phyloP scores from a whole-genome alignment of 2,797 vertebrate genomes.

The Morus bassanus region DNA sequence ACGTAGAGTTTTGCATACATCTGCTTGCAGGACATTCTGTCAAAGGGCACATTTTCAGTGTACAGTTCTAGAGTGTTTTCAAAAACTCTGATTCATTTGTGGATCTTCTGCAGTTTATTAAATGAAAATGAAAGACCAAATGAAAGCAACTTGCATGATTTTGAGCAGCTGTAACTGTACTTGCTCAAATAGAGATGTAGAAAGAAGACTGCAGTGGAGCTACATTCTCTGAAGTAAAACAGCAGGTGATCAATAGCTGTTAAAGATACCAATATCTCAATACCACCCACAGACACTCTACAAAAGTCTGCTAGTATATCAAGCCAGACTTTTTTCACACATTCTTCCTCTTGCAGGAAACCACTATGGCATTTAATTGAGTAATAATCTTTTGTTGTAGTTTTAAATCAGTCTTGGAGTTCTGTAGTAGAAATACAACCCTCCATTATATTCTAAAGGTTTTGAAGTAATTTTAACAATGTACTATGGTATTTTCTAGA shows the following conservation, averaged over 20 bases:
- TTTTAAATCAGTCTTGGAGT: slow-evolving; percentile 10
- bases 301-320: neutral
- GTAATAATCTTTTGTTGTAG: neutral
- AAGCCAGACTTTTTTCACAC: neutral
- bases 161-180: neutral
- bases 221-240: neutral
- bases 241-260: slow-evolving; percentile 31
- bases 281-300: neutral
- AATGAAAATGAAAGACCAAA: neutral
- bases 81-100: neutral
- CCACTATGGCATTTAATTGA: neutral
- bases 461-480: neutral
- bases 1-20: neutral
- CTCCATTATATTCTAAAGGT: slow-evolving; percentile 8
- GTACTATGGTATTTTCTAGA: neutral
- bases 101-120: neutral
- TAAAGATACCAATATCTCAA: neutral
- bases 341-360: neutral
- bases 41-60: neutral
- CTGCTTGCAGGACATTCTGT: neutral
- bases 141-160: neutral
- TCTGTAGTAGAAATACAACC: neutral
- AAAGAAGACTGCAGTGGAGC: neutral
- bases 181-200: neutral
- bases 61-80: neutral